These are phyloP conservation scores for Lota lota DNA, from an alignment of 2,113 vertebrate genomes.

Conservation along the genomic window DNA sequence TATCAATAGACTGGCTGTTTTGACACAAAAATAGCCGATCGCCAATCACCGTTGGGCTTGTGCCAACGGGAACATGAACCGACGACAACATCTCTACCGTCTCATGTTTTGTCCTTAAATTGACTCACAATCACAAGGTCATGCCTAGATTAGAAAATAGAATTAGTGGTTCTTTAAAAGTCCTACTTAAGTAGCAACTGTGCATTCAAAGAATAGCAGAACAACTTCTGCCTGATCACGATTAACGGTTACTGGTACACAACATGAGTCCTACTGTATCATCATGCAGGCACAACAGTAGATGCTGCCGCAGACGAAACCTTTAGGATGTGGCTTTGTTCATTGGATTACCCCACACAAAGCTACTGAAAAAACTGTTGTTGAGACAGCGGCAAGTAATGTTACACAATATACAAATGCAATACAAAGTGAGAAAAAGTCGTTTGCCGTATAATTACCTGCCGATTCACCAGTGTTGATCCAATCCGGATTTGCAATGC, in stretches of 20 bases:
- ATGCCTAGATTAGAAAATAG: too few species aligned
- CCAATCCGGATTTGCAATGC: slow-evolving; percentile 97
- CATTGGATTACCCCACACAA: slow-evolving; percentile 1
- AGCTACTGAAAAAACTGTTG: background rate
- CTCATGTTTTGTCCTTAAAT: too few species aligned
- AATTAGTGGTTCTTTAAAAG: too few species aligned
- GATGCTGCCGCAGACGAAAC: slow-evolving; percentile 35
- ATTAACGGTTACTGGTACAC: too few species aligned
- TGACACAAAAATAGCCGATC: slow-evolving; percentile 29
- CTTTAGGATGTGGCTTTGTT: slow-evolving; percentile 33
- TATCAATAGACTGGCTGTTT: slow-evolving; percentile 57
- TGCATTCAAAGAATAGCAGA: too few species aligned
- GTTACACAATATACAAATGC: background rate
- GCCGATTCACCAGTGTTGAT: slow-evolving; percentile 98
- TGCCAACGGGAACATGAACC: too few species aligned
- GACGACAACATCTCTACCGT: too few species aligned
- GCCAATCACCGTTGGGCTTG: too few species aligned
- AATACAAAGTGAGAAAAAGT: background rate
- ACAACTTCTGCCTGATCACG: too few species aligned
- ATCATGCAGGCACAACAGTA: background rate
- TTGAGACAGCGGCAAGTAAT: too few species aligned
- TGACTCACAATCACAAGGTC: too few species aligned
- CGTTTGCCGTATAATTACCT: slow-evolving; percentile 70
- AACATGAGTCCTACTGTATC: background rate
- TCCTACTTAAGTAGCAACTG: too few species aligned